phyloP scores from a whole-genome alignment of 2,888 invertebrate species.

The Melinaea menophilus region DNA sequence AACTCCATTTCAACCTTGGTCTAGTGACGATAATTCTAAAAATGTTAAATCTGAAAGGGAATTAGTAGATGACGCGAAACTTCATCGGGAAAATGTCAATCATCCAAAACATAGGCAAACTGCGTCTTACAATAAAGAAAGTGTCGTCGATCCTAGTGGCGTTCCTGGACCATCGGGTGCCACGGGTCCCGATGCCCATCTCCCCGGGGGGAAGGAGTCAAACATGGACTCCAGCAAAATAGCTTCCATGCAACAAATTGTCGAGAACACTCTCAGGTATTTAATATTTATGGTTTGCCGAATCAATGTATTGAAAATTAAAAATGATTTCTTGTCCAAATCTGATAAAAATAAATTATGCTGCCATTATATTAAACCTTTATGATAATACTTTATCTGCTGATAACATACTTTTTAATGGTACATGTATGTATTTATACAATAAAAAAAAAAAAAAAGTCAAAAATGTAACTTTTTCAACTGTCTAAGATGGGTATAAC shows the following conservation, averaged over 20 bases:
- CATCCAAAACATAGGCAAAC: constrained; percentile 78
- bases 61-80: constrained; percentile 76
- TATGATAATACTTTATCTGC: too few relatives aligned
- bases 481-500: too few relatives aligned
- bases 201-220: constrained; percentile 52
- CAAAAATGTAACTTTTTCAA: too few relatives aligned
- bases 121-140: constrained; percentile 77
- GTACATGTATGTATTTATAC: too few relatives aligned
- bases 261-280: constrained; percentile 82
- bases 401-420: too few relatives aligned
- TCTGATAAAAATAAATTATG: too few relatives aligned
- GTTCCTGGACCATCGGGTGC: constrained; percentile 64
- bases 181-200: constrained; percentile 49
- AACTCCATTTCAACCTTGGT: constrained; percentile 76
- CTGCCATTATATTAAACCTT: not conserved
- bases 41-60: constrained; percentile 71
- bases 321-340: constrained; percentile 5
- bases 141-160: constrained; percentile 60
- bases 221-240: constrained; percentile 72
- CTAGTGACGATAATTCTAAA: constrained; percentile 69
- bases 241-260: constrained; percentile 79
- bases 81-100: constrained; percentile 78
- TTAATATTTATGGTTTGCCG: constrained; percentile 25
- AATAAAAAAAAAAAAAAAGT: too few relatives aligned
- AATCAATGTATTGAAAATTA: constrained; percentile 14